Evolutionary conservation across 1,140 invertebrate species (phyloP), one percentile per base, ranked within the genome.

Genomic region (Drosophila hydei): DNA sequence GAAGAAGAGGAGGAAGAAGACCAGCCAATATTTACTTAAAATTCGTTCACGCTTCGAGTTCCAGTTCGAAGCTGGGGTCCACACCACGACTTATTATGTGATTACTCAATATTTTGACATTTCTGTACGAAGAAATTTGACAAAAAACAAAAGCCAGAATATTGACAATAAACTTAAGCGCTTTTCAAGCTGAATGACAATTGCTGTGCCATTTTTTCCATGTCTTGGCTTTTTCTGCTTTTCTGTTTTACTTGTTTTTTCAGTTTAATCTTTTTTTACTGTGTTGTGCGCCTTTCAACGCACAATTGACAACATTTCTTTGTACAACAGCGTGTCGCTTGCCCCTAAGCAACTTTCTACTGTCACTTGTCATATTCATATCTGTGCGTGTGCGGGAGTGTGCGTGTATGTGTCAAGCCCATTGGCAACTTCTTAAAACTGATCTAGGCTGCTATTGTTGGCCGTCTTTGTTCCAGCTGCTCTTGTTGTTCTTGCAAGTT

Each of bases 51-150:
- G 83, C 70, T 76, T 51, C 58, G 43, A 58, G 78, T 77, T 72
- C 59, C 52, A 60, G 45, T 61, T 61, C 38, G 21, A 56, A 16
- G 52, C 36, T 70, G 42, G 36, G 63, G 56, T 63, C 47, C 73
- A 85, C 65, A 76, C 79, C 63, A 16, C 38, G 38, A 16, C 38
- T 8, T 33, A 33, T 75, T 68, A 50, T 54, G 78, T 64, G 83
- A 88, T 88, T 88, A 88, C 83, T 88, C 83, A 88, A 89, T 88
- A 83, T 88, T 88, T 88, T 89, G 84, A 88, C 83, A 88, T 88
- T 77, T 83, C 67, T 63, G 21, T 61, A 59, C 30, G 54, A 54
- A 60, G 55, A 72, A 68, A 42, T 16, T 50, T 55, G 38, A 51
- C 27, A 42, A 36, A 65, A 73, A 56, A 72, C 69, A 74, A 69